Evolutionary conservation across 2,888 invertebrate genomes (phyloP).

Genomic region (Apodemia mormo): DNA sequence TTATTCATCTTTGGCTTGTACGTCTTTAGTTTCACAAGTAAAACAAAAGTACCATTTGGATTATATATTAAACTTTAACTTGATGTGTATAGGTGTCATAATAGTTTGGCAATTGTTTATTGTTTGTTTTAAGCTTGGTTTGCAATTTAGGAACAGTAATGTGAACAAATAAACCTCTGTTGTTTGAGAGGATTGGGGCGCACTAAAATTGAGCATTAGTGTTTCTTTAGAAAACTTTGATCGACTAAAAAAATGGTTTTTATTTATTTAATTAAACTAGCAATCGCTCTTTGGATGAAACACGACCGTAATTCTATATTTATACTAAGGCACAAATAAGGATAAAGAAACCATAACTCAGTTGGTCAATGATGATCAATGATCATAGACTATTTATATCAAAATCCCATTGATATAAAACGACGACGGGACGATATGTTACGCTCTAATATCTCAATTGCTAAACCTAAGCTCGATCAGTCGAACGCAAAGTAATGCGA

Average conservation of each 20-base stretch:
- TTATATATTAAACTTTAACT: background rate
- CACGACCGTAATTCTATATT: no score
- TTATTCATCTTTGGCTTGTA: background rate
- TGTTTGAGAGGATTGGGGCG: background rate
- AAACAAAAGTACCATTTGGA: background rate
- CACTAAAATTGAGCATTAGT: background rate
- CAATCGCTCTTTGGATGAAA: background rate
- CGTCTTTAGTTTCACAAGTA: slow-evolving; percentile 17
- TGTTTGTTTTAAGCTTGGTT: slow-evolving; percentile 7
- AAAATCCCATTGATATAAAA: no score
- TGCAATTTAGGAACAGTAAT: slow-evolving; percentile 14
- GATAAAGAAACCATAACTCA: background rate
- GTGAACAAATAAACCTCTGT: slow-evolving; percentile 13
- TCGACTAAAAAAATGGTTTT: background rate
- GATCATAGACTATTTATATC: no score
- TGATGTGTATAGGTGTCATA: background rate
- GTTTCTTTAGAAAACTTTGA: background rate
- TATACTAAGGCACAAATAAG: background rate
- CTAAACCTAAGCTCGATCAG: no score
- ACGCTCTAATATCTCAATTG: no score
- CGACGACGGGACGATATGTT: no score
- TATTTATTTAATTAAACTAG: background rate
- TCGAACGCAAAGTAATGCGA: no score
- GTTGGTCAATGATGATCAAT: no score
- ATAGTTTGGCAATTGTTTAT: background rate